Conservation (phyloP, 1,140 invertebrate genomes). For the Temnothorax nylanderi region DNA sequence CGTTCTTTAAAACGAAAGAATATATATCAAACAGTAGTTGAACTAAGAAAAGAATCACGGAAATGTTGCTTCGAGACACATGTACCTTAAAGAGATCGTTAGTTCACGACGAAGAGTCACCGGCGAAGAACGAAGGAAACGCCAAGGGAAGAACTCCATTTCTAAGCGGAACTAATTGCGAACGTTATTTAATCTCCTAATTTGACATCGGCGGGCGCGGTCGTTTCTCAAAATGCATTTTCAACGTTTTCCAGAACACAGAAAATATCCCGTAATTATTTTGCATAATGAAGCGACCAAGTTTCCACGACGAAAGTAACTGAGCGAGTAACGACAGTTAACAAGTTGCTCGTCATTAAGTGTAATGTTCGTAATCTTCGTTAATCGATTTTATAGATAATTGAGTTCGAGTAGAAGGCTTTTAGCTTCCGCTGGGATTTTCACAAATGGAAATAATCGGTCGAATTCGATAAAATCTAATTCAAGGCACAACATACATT, state of each 20-base stretch:
- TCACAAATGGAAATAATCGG: background rate
- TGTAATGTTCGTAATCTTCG: constrained; percentile 15
- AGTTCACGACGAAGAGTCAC: constrained; percentile 8
- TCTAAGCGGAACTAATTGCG: constrained; percentile 30
- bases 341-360: constrained; percentile 35
- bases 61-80: background rate
- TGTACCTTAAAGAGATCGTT: constrained; percentile 16
- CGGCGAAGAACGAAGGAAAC: background rate
- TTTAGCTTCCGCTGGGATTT: background rate
- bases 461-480: background rate
- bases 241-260: constrained; percentile 4
- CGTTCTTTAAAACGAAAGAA: background rate
- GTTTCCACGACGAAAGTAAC: constrained; percentile 26
- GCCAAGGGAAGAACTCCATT: constrained; percentile 22
- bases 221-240: constrained; percentile 44
- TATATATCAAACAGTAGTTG: background rate
- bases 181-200: constrained; percentile 39
- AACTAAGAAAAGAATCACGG: background rate
- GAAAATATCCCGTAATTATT: constrained; percentile 38
- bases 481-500: background rate
- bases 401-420: background rate
- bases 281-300: constrained; percentile 37
- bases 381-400: background rate
- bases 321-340: constrained; percentile 5
- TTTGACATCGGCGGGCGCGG: constrained; percentile 39